Percentiles rank a stretch among this genome's conserved stretches.
Conservation (phyloP, 1,140 invertebrate species). For the Macrobrachium nipponense region DNA sequence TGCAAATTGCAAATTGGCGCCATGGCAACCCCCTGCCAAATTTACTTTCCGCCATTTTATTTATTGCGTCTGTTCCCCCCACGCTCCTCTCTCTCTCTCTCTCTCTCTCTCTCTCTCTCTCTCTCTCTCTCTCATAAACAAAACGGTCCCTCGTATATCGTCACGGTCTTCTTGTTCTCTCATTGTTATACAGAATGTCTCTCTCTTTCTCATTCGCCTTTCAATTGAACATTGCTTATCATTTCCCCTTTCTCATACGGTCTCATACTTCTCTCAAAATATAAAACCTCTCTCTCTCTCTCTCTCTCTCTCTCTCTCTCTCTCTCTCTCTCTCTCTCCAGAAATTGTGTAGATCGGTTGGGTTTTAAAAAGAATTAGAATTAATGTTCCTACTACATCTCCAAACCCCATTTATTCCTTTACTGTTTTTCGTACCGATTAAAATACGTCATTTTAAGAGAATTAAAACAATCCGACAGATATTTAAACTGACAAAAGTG, state of each 20-base stretch:
- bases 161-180: not conserved
- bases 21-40: constrained; percentile 42
- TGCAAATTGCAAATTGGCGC: not conserved
- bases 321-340: constrained; percentile 2
- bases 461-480: too few relatives aligned
- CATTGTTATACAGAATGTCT: not conserved
- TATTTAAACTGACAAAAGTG: too few relatives aligned
- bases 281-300: too few relatives aligned
- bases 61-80: constrained; percentile 24
- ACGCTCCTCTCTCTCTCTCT: not conserved
- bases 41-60: constrained; percentile 51
- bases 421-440: too few relatives aligned
- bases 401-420: too few relatives aligned
- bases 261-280: too few relatives aligned
- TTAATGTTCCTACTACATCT: constrained; percentile 4
- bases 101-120: constrained; percentile 21
- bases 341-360: too few relatives aligned
- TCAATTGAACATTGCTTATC: too few relatives aligned
- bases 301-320: not conserved
- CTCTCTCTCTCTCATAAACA: too few relatives aligned
- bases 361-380: not conserved
- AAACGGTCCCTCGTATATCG: too few relatives aligned
- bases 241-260: not conserved
- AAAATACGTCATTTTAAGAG: too few relatives aligned
- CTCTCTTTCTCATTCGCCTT: constrained; percentile 17